A percentile compares a stretch with the other conserved stretches of the same genome.
phyloP scores from a whole-genome alignment of 2,888 invertebrate species.

The Dendrolimus houi region DNA sequence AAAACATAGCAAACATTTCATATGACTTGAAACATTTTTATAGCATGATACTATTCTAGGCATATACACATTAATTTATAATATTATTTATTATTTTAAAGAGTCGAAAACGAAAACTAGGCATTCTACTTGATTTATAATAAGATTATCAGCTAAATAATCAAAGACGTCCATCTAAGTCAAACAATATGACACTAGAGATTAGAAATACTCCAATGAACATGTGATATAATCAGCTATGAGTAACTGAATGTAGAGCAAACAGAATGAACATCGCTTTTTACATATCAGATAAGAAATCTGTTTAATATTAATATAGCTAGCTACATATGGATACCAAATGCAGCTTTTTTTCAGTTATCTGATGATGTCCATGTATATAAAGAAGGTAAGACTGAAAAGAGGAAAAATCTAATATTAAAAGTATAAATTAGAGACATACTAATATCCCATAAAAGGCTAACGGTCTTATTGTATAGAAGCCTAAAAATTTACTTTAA shows the following conservation, averaged over 20 bases:
- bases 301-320: too few relatives aligned
- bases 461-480: too few relatives aligned
- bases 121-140: constrained; percentile 1
- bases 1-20: too few relatives aligned
- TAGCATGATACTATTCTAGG: neutral
- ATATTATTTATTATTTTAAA: too few relatives aligned
- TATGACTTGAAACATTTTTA: neutral
- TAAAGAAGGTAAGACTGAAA: constrained; percentile 68
- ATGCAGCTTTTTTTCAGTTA: constrained; percentile 2
- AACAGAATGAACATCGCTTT: too few relatives aligned
- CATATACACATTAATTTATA: neutral
- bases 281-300: too few relatives aligned
- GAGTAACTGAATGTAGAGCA: constrained; percentile 13
- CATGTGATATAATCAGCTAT: constrained; percentile 39
- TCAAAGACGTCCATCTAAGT: constrained; percentile 28
- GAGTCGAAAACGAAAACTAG: too few relatives aligned
- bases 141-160: constrained; percentile 15
- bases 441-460: too few relatives aligned
- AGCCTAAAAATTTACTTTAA: too few relatives aligned
- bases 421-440: neutral
- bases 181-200: constrained; percentile 28
- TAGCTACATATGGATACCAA: too few relatives aligned
- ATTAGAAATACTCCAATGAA: constrained; percentile 33
- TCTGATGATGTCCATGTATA: constrained; percentile 53
- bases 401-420: constrained; percentile 20